A percentile compares a stretch with the other conserved stretches of the same genome.
phyloP scores from a whole-genome alignment of 2,113 vertebrate genomes.

The Climacteris rufus region DNA sequence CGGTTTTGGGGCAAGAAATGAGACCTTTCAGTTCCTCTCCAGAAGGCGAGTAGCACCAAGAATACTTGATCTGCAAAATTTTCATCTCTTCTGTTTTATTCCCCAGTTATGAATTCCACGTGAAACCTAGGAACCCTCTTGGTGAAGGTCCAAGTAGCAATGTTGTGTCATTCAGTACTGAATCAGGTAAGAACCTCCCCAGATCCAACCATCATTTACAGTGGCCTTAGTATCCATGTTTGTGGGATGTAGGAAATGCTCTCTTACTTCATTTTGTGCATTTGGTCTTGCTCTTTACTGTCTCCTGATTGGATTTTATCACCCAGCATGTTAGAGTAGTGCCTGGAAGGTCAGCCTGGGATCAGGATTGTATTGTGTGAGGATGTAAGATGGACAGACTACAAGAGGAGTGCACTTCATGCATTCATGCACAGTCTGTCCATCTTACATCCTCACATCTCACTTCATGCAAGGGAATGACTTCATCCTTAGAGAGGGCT shows the following conservation, averaged over 20 bases:
- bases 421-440: too few relatives aligned
- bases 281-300: not conserved
- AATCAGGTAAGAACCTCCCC: conserved; percentile 83
- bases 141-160: conserved; percentile 87
- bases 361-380: not conserved
- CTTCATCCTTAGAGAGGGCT: not conserved
- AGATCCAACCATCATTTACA: not conserved
- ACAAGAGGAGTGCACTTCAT: too few relatives aligned
- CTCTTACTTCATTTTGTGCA: not conserved
- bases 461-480: too few relatives aligned
- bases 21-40: not conserved
- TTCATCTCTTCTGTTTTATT: not conserved
- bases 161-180: conserved; percentile 87
- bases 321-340: accelerated
- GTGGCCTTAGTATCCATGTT: not conserved
- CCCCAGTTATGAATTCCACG: conserved; percentile 90
- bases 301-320: not conserved
- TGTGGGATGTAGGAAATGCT: not conserved
- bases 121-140: conserved; percentile 89
- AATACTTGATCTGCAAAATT: not conserved
- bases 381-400: not conserved
- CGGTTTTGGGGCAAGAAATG: not conserved
- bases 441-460: too few relatives aligned
- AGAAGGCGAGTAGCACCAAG: not conserved
- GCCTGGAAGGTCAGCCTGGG: not conserved